Evolutionary conservation across 1,140 invertebrate species (phyloP).

Genomic region (Trachymyrmex cornetzi): DNA sequence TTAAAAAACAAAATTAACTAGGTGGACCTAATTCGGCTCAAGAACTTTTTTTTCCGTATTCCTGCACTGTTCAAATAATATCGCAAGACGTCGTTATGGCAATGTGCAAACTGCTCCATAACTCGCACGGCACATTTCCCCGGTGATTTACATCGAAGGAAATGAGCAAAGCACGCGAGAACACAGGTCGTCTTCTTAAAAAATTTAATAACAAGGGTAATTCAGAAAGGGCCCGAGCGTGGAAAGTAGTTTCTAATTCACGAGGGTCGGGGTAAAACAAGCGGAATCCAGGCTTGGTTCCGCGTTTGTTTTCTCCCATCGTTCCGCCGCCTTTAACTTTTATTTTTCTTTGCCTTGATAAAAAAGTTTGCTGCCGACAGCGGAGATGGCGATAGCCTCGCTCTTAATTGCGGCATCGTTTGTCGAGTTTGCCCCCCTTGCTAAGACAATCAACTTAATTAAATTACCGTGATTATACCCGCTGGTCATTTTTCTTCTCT

Average conservation of each 20-base stretch:
- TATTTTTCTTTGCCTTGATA: constrained; percentile 52
- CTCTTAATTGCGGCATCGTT: constrained; percentile 49
- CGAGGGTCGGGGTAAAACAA: constrained; percentile 39
- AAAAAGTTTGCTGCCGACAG: constrained; percentile 42
- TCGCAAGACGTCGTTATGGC: not conserved
- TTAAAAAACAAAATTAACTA: no score
- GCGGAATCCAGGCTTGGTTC: constrained; percentile 29
- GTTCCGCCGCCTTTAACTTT: not conserved
- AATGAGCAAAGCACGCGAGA: constrained; percentile 18
- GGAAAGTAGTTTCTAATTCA: constrained; percentile 61
- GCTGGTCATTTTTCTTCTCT: constrained; percentile 27
- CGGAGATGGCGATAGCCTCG: constrained; percentile 1
- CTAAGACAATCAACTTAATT: constrained; percentile 46
- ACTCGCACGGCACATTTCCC: constrained; percentile 11
- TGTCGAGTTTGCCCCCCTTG: constrained; percentile 1
- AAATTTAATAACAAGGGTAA: constrained; percentile 62
- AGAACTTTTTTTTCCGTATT: no score
- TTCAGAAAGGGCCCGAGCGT: constrained; percentile 30
- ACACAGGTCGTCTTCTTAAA: constrained; percentile 26
- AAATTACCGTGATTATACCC: constrained; percentile 53
- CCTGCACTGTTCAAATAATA: constrained; percentile 2
- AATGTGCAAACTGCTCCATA: constrained; percentile 38
- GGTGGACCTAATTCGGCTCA: no score
- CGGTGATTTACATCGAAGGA: constrained; percentile 38
- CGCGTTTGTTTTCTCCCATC: constrained; percentile 21